Evolutionary conservation across 2,888 invertebrate genomes (phyloP).

Genomic region (Polydrusus tereticollis): DNA sequence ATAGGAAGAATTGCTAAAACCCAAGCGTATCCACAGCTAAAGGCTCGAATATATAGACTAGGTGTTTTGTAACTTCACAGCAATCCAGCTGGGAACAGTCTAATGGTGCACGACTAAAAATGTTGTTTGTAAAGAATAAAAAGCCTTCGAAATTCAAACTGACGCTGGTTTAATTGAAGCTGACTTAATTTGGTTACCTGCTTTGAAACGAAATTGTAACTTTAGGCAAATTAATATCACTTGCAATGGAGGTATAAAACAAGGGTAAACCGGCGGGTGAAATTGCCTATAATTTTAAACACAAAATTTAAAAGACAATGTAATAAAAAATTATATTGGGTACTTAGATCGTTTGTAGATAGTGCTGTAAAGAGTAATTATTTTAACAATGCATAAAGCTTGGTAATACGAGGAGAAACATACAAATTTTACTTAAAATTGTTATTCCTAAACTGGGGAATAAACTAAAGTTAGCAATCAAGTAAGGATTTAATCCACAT

Average conservation of each 20-base stretch:
- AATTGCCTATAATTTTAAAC: too few relatives aligned
- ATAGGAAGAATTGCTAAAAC: conserved; percentile 18
- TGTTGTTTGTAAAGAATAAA: neutral
- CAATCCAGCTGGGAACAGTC: neutral
- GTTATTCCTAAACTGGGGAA: too few relatives aligned
- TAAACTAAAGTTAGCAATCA: too few relatives aligned
- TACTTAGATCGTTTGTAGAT: too few relatives aligned
- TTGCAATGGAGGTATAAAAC: neutral
- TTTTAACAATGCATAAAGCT: too few relatives aligned
- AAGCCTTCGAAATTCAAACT: conserved; percentile 10
- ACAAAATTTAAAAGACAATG: too few relatives aligned
- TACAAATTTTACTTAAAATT: too few relatives aligned
- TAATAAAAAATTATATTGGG: too few relatives aligned
- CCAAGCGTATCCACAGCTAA: conserved; percentile 16
- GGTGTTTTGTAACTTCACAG: neutral
- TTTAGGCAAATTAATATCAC: conserved; percentile 4
- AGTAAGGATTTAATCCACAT: too few relatives aligned
- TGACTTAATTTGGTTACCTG: conserved; percentile 21
- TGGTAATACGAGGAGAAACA: too few relatives aligned
- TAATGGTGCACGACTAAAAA: conserved; percentile 1
- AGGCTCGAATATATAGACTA: neutral
- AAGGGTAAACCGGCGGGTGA: too few relatives aligned
- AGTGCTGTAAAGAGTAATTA: too few relatives aligned
- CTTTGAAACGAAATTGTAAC: neutral
- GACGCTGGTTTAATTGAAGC: conserved; percentile 3